Base-by-base conservation (phyloP, 1,140 invertebrate genomes). In the Pemphigus obesinymphae region DNA sequence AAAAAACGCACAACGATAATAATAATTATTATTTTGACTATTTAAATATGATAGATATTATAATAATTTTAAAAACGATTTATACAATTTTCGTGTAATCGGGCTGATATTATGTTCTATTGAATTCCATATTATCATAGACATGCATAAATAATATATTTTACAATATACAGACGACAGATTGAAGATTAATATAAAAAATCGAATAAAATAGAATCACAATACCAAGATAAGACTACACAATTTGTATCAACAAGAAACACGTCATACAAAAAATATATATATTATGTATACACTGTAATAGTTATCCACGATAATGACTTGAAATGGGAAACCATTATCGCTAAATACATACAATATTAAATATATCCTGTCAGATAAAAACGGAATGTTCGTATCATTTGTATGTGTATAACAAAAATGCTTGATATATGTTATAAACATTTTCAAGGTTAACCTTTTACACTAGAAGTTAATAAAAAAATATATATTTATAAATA, bases 281-380 rank as follows among this genome's bases (percentile, higher is more conserved):
- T 29, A 3, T 43, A 70, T 70, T 15, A 45, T n/a, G 31, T 3
- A 2, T 70, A 70, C 11, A 26, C n/a, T 10, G 20, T 34, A 37
- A 43, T 43, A 43, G 23, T 0, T 43, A 70, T 70, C 7, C 40
- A 70, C 23, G 34, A 70, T 70, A 45, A 45, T 70, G 37, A 70
- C 68, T 70, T 45, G 23, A 70, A 45, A 70, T 70, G n/a, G 68
- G 40, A 70, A 70, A 70, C 68, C 37, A 70, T 70, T 45, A 70
- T 70, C 68, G 40, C 15, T 70, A 70, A 37, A 68, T 43, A 70
- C 7, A 26, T 26, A 43, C 34, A 23, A 70, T 70, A 70, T 70
- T 70, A 26, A 45, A 70, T 23, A 29, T 43, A 70, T 70, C 68
- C 68, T 70, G 68, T 70, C 15, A 45, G 68, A 70, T 70, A 70